Percentiles rank a stretch among this genome's conserved stretches.
Conservation (phyloP, 2,113 vertebrate genomes). For the Siphamia tubifer region DNA sequence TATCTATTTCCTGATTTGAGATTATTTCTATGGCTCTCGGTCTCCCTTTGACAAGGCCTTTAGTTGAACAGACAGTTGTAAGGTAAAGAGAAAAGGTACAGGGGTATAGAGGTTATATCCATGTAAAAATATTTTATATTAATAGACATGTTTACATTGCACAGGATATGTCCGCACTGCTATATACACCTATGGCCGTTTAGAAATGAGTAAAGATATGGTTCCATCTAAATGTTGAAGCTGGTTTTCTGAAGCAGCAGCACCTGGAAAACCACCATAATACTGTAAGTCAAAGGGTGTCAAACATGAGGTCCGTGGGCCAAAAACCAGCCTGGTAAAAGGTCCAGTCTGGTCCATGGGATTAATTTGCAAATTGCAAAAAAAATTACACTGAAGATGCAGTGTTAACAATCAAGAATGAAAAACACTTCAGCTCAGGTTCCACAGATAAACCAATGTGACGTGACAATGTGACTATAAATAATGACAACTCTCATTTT, state of each 20-base stretch:
- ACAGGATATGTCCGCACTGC: conserved; percentile 49
- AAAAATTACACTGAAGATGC: too few species aligned
- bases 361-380: too few species aligned
- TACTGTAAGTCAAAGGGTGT: too few species aligned
- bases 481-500: too few species aligned
- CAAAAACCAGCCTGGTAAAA: too few species aligned
- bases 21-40: conserved; percentile 73
- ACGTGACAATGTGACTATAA: too few species aligned
- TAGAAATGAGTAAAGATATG: conserved; percentile 33
- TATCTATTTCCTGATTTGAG: conserved; percentile 68
- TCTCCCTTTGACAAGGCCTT: conserved; percentile 74
- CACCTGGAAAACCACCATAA: conserved; percentile 39
- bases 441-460: too few species aligned
- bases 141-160: conserved; percentile 48
- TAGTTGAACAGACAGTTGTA: conserved; percentile 71
- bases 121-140: conserved; percentile 62
- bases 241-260: conserved; percentile 56
- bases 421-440: too few species aligned
- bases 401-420: too few species aligned
- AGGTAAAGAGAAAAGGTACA: conserved; percentile 57
- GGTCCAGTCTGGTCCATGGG: too few species aligned
- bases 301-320: too few species aligned
- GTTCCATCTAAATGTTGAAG: conserved; percentile 49
- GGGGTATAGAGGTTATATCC: conserved; percentile 42
- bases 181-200: conserved; percentile 65